Evolutionary conservation across 2,888 invertebrate genomes (phyloP), one percentile per base, ranked within the genome.

Genomic region (Aleiodes alternator): DNA sequence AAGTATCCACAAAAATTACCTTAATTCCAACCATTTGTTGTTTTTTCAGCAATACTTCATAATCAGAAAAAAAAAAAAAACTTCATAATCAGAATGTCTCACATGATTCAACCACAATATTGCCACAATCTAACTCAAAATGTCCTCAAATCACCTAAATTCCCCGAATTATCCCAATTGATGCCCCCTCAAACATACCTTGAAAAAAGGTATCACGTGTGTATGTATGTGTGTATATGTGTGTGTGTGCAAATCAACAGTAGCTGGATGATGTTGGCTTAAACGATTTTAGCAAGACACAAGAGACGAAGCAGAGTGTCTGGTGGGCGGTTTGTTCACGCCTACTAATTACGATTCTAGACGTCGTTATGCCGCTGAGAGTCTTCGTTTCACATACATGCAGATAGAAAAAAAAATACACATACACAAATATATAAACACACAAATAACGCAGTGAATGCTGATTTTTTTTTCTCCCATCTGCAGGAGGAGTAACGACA

Each of bases 301-400:
- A 81, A 80, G 77, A 79, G 79, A 73, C 79, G 71, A 23, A 75
- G 74, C 73, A 76, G 79, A 83, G 86, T 85, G 86, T 87, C 86
- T 84, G 85, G 87, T 87, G 85, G 88, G 88, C 88, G 73, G 87
- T 87, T 76, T 76, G 81, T 83, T 85, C 83, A 88, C 88, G 89
- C 89, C 89, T 89, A 88, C 88, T 89, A 89, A 89, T 89, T 88
- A 89, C 85, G 82, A 84, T 86, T 87, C 85, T 85, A 84, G 85
- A 87, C 84, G 86, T 87, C 83, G 85, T 86, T 86, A 85, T 80
- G 80, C 77, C 76, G 75, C 57, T 34, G 76, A 71, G 73, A 64
- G 43, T 64, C 48, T 7, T 11, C 16, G 16, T 23, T 64, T 16
- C 53, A 48, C 43, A 16, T 59, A 38, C 34, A 12, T 59, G n/a